These are phyloP conservation scores for Apodemia hepburni DNA, from an alignment of 2,888 invertebrate species.

Conservation along the genomic window DNA sequence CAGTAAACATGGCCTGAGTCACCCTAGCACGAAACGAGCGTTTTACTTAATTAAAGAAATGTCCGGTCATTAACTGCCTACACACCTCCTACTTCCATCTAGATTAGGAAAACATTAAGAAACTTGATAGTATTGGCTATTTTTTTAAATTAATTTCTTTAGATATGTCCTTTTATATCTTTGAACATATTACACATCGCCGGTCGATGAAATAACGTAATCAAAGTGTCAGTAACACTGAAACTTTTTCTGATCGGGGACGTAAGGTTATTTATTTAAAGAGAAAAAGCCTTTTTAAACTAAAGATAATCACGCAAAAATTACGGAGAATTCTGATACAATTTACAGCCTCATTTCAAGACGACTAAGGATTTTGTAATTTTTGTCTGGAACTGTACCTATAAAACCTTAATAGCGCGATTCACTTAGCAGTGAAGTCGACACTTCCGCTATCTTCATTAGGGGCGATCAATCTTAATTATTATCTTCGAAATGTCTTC, in stretches of 20 bases:
- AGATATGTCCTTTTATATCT: constrained; percentile 15
- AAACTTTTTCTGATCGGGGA: background rate
- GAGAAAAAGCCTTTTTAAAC: too few relatives aligned
- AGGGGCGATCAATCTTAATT: constrained; percentile 3
- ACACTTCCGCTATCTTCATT: background rate
- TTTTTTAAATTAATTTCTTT: constrained; percentile 7
- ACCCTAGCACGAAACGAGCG: background rate
- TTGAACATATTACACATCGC: background rate
- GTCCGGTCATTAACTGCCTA: constrained; percentile 12
- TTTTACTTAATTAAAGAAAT: constrained; percentile 13
- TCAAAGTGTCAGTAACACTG: background rate
- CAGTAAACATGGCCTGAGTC: constrained; percentile 2
- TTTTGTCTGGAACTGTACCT: background rate
- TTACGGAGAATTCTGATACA: too few relatives aligned
- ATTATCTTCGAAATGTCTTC: background rate
- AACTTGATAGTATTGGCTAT: background rate
- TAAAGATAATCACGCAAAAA: too few relatives aligned
- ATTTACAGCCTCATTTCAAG: too few relatives aligned
- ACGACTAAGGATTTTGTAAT: too few relatives aligned
- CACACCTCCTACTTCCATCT: constrained; percentile 9
- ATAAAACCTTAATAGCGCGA: background rate
- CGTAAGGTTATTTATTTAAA: background rate
- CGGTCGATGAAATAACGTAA: background rate
- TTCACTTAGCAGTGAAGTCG: constrained; percentile 1
- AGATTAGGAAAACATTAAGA: constrained; percentile 2